A percentile compares a stretch with the other conserved stretches of the same genome.
phyloP scores from a whole-genome alignment of 2,113 vertebrate genomes.

The Notarius quadriscutis region DNA sequence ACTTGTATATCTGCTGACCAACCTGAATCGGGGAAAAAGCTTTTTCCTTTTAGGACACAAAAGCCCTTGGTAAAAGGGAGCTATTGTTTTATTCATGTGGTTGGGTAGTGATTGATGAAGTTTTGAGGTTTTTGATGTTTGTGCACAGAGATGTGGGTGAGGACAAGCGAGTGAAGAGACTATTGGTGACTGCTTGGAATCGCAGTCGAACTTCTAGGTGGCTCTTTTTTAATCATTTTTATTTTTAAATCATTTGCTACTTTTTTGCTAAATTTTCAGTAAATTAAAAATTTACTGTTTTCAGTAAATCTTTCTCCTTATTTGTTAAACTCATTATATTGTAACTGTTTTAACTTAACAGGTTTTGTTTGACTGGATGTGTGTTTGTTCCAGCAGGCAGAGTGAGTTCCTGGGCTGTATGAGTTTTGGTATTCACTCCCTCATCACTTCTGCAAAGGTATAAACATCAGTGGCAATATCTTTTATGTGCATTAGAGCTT shows the following conservation, averaged over 20 bases:
- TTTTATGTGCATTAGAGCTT: too few relatives aligned
- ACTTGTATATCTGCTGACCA: not conserved
- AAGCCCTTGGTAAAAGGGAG: not conserved
- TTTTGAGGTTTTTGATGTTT: slow-evolving; percentile 48
- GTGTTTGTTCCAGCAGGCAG: slow-evolving; percentile 63
- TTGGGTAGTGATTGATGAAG: slow-evolving; percentile 31
- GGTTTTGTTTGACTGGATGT: slow-evolving; percentile 12
- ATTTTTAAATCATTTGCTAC: not conserved
- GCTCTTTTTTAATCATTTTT: not conserved
- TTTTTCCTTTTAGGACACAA: slow-evolving; percentile 5
- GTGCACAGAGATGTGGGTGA: slow-evolving; percentile 69
- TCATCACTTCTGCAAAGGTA: slow-evolving; percentile 78
- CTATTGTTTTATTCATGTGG: not conserved
- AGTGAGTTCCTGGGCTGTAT: slow-evolving; percentile 83
- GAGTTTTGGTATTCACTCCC: slow-evolving; percentile 86
- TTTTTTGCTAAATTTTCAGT: not conserved
- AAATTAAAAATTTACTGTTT: too few relatives aligned
- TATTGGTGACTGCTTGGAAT: slow-evolving; percentile 80
- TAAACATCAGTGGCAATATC: not conserved
- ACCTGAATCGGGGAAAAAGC: slow-evolving; percentile 5
- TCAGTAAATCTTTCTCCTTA: too few relatives aligned
- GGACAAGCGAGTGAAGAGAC: slow-evolving; percentile 75
- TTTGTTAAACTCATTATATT: not conserved
- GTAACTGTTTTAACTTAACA: not conserved
- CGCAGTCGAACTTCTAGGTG: slow-evolving; percentile 72